Evolutionary conservation across 2,888 invertebrate species (phyloP).

Genomic region (Schizotus pectinicornis): DNA sequence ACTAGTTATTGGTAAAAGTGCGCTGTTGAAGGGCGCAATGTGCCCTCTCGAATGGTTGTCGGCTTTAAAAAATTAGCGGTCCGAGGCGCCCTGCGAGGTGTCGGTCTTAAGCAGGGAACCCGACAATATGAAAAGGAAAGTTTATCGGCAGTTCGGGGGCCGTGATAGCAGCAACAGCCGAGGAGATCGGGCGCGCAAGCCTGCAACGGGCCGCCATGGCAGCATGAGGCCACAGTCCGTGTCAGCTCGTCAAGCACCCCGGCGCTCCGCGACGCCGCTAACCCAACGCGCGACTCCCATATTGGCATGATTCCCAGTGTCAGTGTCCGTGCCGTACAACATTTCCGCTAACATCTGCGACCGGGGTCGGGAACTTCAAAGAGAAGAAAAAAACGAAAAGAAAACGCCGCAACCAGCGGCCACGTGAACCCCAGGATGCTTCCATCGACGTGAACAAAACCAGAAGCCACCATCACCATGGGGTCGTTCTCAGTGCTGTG

Average conservation of each 20-base stretch:
- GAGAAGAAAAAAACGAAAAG: no score
- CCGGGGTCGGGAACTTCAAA: constrained; percentile 33
- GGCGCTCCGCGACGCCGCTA: constrained; percentile 35
- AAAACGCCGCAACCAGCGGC: constrained; percentile 40
- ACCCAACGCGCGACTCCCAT: constrained; percentile 15
- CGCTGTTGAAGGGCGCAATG: no score
- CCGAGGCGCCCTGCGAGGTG: no score
- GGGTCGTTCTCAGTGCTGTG: constrained; percentile 35
- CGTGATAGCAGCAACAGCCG: constrained; percentile 1
- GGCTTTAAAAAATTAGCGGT: no score
- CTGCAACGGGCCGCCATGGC: constrained; percentile 38
- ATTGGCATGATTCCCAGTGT: not conserved
- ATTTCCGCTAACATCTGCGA: constrained; percentile 34
- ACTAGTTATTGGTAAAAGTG: no score
- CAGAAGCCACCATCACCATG: constrained; percentile 34
- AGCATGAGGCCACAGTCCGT: constrained; percentile 48
- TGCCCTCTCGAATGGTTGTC: no score
- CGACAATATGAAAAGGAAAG: constrained; percentile 31
- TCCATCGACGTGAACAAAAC: not conserved
- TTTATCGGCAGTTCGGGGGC: constrained; percentile 26
- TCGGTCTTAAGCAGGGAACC: no score
- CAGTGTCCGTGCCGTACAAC: not conserved
- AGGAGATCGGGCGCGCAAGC: constrained; percentile 41
- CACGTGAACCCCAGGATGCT: constrained; percentile 13
- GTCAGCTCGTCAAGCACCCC: constrained; percentile 48